phyloP scores from a whole-genome alignment of 2,888 invertebrate genomes.

The Lissocephala sabroskyi region DNA sequence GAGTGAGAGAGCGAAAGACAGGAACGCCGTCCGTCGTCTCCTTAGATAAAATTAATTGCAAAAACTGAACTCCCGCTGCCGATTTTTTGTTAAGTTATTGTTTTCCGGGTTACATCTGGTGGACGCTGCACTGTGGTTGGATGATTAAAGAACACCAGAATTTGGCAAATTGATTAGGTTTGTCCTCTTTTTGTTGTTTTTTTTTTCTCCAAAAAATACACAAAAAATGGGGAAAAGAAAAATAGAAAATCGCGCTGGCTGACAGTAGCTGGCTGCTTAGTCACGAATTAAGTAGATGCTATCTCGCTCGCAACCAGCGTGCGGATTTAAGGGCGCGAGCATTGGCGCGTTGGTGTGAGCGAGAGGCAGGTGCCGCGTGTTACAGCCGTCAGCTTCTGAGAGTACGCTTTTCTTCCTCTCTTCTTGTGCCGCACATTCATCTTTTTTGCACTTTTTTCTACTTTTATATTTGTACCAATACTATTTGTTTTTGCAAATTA shows the following conservation, averaged over 20 bases:
- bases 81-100: slow-evolving; percentile 36
- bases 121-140: not conserved
- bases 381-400: slow-evolving; percentile 44
- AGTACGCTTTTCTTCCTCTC: slow-evolving; percentile 26
- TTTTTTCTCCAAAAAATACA: slow-evolving; percentile 53
- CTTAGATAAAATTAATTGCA: slow-evolving; percentile 10
- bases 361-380: slow-evolving; percentile 49
- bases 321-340: slow-evolving; percentile 59
- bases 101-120: slow-evolving; percentile 8
- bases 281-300: slow-evolving; percentile 30
- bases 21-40: slow-evolving; percentile 5
- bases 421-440: slow-evolving; percentile 36
- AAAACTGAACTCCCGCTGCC: slow-evolving; percentile 16
- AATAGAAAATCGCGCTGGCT: slow-evolving; percentile 47
- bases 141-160: slow-evolving; percentile 3
- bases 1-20: no score
- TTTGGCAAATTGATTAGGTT: slow-evolving; percentile 10
- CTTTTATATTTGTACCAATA: slow-evolving; percentile 54
- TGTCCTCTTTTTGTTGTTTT: slow-evolving; percentile 35
- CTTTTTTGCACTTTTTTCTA: slow-evolving; percentile 58
- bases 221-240: slow-evolving; percentile 42
- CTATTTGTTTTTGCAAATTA: slow-evolving; percentile 49
- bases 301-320: slow-evolving; percentile 43
- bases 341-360: slow-evolving; percentile 39
- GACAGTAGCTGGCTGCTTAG: slow-evolving; percentile 34